Evolutionary conservation across 1,140 invertebrate species (phyloP).

Genomic region (Drosophila sp.): DNA sequence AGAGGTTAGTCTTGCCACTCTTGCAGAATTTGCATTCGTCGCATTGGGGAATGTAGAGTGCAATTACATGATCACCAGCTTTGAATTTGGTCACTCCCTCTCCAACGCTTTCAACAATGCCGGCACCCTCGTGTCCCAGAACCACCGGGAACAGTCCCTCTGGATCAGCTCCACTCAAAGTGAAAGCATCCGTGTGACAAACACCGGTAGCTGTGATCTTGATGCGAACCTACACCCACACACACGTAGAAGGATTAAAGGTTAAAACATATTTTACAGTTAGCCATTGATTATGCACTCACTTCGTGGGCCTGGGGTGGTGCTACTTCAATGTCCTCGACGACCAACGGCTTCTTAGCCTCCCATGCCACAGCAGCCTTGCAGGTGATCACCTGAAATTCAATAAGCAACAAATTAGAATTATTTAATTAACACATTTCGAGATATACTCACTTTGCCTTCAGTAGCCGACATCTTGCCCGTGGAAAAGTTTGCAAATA

Average conservation of each 20-base stretch:
- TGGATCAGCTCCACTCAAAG: conserved; percentile 94
- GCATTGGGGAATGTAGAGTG: conserved; percentile 98
- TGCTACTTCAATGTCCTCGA: conserved; percentile 97
- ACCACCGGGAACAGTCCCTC: conserved; percentile 97
- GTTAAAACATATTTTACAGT: not conserved
- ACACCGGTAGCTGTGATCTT: conserved; percentile 94
- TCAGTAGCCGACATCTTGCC: conserved; percentile 74
- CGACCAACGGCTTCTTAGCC: conserved; percentile 91
- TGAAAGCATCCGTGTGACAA: conserved; percentile 99
- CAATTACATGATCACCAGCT: conserved; percentile 97
- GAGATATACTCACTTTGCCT: conserved; percentile 59
- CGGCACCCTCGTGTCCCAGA: conserved; percentile 97
- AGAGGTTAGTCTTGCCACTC: conserved; percentile 98
- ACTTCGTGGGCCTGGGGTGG: conserved; percentile 93
- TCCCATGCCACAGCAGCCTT: conserved; percentile 96
- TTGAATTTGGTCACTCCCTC: conserved; percentile 95
- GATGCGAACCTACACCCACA: conserved; percentile 86
- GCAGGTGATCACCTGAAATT: conserved; percentile 89
- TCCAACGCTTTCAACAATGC: conserved; percentile 97
- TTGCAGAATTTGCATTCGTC: conserved; percentile 98
- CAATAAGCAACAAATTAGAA: not conserved
- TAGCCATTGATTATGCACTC: conserved; percentile 27
- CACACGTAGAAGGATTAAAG: not conserved
- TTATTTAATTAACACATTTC: conserved; percentile 30
- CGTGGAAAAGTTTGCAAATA: conserved; percentile 31